Percentiles rank a stretch among this genome's conserved stretches.
phyloP scores from a whole-genome alignment of 2,113 vertebrate genomes.

The Apteryx mantelli region DNA sequence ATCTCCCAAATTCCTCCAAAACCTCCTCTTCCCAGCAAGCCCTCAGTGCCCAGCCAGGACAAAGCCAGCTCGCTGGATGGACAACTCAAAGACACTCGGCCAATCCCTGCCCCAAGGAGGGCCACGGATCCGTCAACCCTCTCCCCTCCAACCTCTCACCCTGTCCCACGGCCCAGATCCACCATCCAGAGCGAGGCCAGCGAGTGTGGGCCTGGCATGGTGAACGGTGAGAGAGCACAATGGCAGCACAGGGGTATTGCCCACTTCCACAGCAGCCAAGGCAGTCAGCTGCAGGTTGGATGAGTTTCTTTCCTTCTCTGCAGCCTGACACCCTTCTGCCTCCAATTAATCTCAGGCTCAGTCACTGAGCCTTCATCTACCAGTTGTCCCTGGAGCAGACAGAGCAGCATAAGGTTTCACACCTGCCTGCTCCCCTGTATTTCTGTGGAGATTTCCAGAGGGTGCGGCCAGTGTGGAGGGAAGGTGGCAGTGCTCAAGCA shows the following conservation, averaged over 20 bases:
- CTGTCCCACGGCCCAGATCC: constrained; percentile 73
- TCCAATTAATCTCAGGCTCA: not conserved
- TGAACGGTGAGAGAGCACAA: constrained; percentile 73
- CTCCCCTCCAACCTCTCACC: constrained; percentile 52
- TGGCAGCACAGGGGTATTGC: not conserved
- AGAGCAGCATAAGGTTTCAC: not conserved
- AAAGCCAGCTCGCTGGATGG: constrained; percentile 2
- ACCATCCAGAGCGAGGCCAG: constrained; percentile 58
- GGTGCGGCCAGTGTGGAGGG: not conserved
- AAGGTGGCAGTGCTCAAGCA: not conserved
- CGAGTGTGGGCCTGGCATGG: constrained; percentile 51
- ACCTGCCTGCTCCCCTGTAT: not conserved
- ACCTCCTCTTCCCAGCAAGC: constrained; percentile 73
- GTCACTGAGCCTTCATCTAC: fast-evolving
- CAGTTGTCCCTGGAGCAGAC: not conserved
- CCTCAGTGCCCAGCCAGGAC: constrained; percentile 46
- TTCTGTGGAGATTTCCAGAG: not conserved
- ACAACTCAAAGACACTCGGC: constrained; percentile 54
- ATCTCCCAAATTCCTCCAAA: constrained; percentile 57
- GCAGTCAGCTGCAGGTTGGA: not conserved
- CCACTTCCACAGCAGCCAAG: fast-evolving
- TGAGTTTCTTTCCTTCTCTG: not conserved
- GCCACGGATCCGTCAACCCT: not conserved
- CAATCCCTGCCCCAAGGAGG: constrained; percentile 80
- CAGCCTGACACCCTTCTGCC: not conserved